Conservation (phyloP, 35 echinoderm and acorn worm genomes). For the Diadema setosum region DNA sequence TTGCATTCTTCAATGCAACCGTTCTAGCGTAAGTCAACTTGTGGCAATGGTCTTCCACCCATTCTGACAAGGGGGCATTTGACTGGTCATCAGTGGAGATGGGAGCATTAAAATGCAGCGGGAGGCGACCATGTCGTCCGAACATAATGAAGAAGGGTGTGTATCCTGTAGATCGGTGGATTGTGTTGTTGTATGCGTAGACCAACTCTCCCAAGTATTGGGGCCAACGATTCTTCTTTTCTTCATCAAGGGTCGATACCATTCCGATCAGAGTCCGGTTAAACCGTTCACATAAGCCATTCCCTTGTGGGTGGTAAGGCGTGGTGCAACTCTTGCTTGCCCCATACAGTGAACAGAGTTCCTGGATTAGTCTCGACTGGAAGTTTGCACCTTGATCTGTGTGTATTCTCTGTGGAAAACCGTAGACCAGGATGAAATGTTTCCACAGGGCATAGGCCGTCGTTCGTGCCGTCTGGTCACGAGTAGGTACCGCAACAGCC, state of each 20-base stretch:
- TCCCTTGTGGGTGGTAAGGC: no score
- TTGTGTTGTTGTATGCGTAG: slow-evolving; percentile 37
- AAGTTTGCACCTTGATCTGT: slow-evolving; percentile 69
- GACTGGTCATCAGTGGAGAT: no score
- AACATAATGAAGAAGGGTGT: slow-evolving; percentile 61
- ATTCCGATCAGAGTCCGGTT: background rate
- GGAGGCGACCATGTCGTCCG: slow-evolving; percentile 23
- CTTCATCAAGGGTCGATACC: background rate
- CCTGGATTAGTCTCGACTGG: slow-evolving; percentile 28
- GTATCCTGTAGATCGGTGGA: background rate
- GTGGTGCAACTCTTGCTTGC: background rate
- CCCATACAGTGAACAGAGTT: slow-evolving; percentile 47
- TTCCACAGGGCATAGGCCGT: slow-evolving; percentile 41
- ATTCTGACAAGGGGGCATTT: no score
- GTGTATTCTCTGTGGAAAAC: slow-evolving; percentile 34
- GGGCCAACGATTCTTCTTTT: background rate
- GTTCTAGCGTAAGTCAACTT: no score
- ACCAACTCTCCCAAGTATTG: background rate
- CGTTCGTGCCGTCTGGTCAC: slow-evolving; percentile 55
- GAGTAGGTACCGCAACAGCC: slow-evolving; percentile 42
- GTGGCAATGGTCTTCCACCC: no score
- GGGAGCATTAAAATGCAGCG: no score
- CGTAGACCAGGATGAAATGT: slow-evolving; percentile 29
- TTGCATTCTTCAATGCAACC: no score
- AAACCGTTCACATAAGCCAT: background rate